Base-by-base conservation (phyloP, 53 echinoderm and acorn worm genomes). In the Mesocentrotus franciscanus region DNA sequence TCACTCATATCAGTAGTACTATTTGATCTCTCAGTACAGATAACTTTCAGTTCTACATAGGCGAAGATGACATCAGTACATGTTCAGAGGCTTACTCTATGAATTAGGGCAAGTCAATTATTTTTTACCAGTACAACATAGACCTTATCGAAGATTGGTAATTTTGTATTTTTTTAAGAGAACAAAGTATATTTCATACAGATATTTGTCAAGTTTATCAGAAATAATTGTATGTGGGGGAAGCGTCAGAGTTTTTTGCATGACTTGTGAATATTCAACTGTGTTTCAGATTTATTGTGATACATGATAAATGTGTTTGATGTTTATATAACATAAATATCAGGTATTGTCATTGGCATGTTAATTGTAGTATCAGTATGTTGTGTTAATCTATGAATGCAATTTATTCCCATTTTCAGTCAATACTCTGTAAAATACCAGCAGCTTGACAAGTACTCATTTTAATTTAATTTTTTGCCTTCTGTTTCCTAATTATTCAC, bases 81-180 rank as follows among this genome's bases (percentile, higher is more conserved):
- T 91, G 30, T 60, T 55, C 32, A 90, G 57, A 91, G 66, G 91
- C 62, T 66, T 91, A 61, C 91, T 58, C 34, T 33, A 32, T 14
- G 22, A 11, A 20, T 10, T 35, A 58, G 91, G 66, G 66, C 22
- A 61, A 66, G 91, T 91, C 91, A 33, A 34, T 91, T 91, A 91
- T 91, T 91, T 91, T 91, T 61, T 91, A 91, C 66, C 61, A 91
- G 91, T 91, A 91, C 91, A 91, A 20, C 91, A 66, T 91, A 90
- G 90, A 66, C 64, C 91, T 64, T 91, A 91, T 91, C 91, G 49
- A 66, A 94, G 94, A 94, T 94, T 78, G 61, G 94, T 94, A 94
- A 61, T 94, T 94, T 94, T 94, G 94, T 93, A 94, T 94, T 94
- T 94, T 94, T 94, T 94, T 94, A 94, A 94, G 83, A 74, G 83